Percentiles rank a stretch among this genome's conserved stretches.
These are phyloP conservation scores for Podotricha telesiphe DNA, from an alignment of 2,888 invertebrate genomes.

Conservation along the genomic window DNA sequence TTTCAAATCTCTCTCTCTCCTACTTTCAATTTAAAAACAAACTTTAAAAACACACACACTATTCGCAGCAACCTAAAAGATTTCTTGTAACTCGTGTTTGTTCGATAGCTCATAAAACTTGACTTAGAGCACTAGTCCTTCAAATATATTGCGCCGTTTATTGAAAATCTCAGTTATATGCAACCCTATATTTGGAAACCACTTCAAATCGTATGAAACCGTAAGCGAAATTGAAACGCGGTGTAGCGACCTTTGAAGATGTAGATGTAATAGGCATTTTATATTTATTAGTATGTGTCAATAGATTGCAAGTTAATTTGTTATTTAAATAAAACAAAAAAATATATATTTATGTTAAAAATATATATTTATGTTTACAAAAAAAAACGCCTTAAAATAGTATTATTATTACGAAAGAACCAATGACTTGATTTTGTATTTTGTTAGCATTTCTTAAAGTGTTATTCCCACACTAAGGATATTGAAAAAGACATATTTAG, in stretches of 20 bases:
- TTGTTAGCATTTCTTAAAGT: too few relatives aligned
- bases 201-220: constrained; percentile 60
- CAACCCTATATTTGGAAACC: constrained; percentile 65
- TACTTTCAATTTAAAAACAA: background rate
- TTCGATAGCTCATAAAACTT: constrained; percentile 63
- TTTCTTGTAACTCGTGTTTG: constrained; percentile 41
- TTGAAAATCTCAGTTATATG: constrained; percentile 67
- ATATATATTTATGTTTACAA: background rate
- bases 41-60: constrained; percentile 5
- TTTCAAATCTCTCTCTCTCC: background rate
- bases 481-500: too few relatives aligned
- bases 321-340: too few relatives aligned
- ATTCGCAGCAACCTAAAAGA: constrained; percentile 8
- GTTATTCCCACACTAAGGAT: too few relatives aligned
- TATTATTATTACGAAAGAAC: background rate
- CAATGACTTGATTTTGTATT: too few relatives aligned
- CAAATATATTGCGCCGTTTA: constrained; percentile 66
- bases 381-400: background rate
- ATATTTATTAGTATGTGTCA: background rate
- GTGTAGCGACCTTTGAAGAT: constrained; percentile 21
- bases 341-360: background rate
- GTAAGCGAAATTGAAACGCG: constrained; percentile 53
- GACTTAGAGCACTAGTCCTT: constrained; percentile 65
- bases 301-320: too few relatives aligned
- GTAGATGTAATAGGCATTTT: background rate